Base-by-base conservation (phyloP, 2,797 vertebrate species). In the Hydrolagus colliei region DNA sequence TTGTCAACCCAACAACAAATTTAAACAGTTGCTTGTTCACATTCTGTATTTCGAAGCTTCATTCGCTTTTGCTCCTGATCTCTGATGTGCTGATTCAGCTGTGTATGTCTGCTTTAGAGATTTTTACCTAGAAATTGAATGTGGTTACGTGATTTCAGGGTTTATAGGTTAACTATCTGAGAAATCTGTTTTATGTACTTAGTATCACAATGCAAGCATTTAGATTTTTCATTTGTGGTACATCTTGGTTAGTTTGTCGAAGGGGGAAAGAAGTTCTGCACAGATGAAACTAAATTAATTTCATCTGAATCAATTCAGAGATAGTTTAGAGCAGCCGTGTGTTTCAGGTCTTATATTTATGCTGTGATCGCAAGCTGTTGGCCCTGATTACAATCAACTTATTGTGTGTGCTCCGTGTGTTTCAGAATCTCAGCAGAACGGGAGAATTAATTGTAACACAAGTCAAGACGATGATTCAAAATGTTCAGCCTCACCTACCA, bases 391-490 rank as follows among this genome's bases (percentile, higher is more conserved):
- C 71, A 32, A 84, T 84, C 16, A 84, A 84, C 62, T 71, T 71
- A 13, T 84, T 71, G n/a, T 84, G 65, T 71, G 63, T 71, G 65
- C 18, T 68, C 14, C 52, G 5, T 14, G 41, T 84, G 32, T 84
- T 84, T 52, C 65, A 84, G 79, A 67, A 84, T 84, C 71, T 35
- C 79, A 71, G 32, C 65, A 84, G 35, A 84, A 84, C 71, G 52
- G 65, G 20, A 84, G 65, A 84, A 71, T 12, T 68, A 27, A 71
- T 71, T 67, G 65, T n/a, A 80, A 22, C 62, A 18, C 78, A 80
- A 32, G 62, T 80, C 12, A 84, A 84, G 85, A 63, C 32, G 63
- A 86, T 63, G 85, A 86, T 73, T 86, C 85, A 73, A 27, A 74
- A 27, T 62, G 8, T 63, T 74, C 62, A n/a, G 68, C 35, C 52